Evolutionary conservation across 2,797 vertebrate species (phyloP).

Genomic region (Dryobates pubescens): DNA sequence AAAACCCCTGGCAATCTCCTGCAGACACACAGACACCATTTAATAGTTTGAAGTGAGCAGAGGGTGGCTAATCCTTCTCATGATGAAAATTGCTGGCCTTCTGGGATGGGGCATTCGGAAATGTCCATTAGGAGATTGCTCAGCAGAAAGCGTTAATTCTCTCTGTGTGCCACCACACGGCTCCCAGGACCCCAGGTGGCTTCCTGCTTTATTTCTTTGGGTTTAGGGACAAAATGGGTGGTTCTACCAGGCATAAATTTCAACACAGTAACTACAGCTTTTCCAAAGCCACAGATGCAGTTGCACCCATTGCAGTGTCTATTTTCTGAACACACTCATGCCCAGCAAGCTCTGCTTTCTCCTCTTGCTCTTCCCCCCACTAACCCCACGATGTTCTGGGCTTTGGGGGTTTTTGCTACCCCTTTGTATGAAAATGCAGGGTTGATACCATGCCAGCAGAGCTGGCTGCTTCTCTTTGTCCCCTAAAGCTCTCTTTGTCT

Average conservation of each 20-base stretch:
- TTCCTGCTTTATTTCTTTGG: not conserved
- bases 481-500: not conserved
- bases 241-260: not conserved
- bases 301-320: not conserved
- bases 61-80: not conserved
- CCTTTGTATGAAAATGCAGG: not conserved
- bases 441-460: not conserved
- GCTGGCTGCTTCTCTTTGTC: not conserved
- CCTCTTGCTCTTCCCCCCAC: not conserved
- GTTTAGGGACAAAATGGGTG: not conserved
- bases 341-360: not conserved
- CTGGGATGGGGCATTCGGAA: not conserved
- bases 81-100: not conserved
- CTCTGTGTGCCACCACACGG: not conserved
- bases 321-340: not conserved
- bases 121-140: not conserved
- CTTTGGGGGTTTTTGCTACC: rapidly evolving
- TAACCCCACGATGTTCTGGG: not conserved
- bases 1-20: not conserved
- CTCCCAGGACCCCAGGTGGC: not conserved
- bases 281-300: not conserved
- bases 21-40: rapidly evolving
- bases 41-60: not conserved
- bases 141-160: not conserved
- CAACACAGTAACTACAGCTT: not conserved